Percentiles rank a stretch among this genome's conserved stretches.
phyloP scores from a whole-genome alignment of 2,797 vertebrate genomes.

The Oreortyx pictus region DNA sequence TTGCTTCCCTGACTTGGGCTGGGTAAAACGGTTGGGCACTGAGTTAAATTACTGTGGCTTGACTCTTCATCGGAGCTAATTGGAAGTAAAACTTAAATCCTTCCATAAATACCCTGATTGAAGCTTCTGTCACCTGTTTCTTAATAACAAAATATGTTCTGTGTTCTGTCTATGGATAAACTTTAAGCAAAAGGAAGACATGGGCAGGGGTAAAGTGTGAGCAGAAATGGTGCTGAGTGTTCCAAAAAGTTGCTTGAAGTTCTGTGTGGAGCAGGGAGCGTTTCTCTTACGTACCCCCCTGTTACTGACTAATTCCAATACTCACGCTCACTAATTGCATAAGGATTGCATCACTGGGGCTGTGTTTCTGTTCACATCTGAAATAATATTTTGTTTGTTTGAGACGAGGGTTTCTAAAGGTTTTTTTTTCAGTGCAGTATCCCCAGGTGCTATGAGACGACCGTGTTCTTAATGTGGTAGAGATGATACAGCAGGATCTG shows the following conservation, averaged over 20 bases:
- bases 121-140: not conserved
- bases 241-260: not conserved
- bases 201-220: not conserved
- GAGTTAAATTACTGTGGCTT: not conserved
- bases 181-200: not conserved
- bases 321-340: not conserved
- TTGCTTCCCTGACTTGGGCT: not conserved
- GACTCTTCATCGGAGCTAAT: conserved; percentile 29
- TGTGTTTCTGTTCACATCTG: not conserved
- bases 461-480: conserved; percentile 23
- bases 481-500: conserved; percentile 9
- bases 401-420: not conserved
- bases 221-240: not conserved
- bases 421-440: not conserved
- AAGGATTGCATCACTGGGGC: not conserved
- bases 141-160: not conserved
- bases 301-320: not conserved
- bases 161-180: not conserved
- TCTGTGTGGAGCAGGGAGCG: not conserved
- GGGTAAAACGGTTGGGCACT: not conserved
- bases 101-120: conserved; percentile 9
- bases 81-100: conserved; percentile 7
- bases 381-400: conserved; percentile 15
- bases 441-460: not conserved
- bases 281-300: not conserved